Base-by-base conservation (phyloP, 2,113 vertebrate genomes). In the Proteles cristata region DNA sequence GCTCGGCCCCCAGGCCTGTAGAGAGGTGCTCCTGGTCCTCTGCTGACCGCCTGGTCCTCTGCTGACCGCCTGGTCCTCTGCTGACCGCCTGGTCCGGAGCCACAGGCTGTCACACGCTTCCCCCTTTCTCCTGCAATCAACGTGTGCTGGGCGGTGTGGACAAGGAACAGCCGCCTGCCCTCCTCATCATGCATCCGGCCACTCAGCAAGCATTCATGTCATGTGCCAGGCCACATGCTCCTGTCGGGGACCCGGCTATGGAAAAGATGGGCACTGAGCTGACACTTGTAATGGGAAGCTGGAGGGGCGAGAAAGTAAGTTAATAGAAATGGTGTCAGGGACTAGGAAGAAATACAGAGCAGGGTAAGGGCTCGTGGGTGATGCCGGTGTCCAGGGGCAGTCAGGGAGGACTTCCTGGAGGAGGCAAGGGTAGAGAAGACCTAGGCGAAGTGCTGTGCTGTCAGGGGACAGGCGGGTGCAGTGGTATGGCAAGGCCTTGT, bases 401-500 rank as follows among this genome's bases (percentile, higher is more conserved):
- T 35, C 79, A 43, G 21, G 66, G 91, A 79, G 53, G 93, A 39
- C 88, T 95, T 80, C 73, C 19, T 66, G 88, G 35, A 94, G 73
- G 79, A 90, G 79, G 79, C 23, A 39, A 26, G 16, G 26, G 11
- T 12, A 48, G 31, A 0, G 1, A 55, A 23, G 31, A 10, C 17
- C 16, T 53, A n/a, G 63, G 63, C 21, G 25, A 83, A 33, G 8
- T 19, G 7, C 48, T n/a, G 33, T 26, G 28, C n/a, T 25, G 8
- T n/a, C 25, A 90, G 21, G 31, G 11, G 39, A 69, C 21, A 61
- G 86, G 31, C 0, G 0, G 7, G 80, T 11, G 55, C 0, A 5
- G 28, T 69, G 28, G 19, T 39, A 48, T 73, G 91, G 87, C 61
- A 58, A 86, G 33, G 26, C 43, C 15, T 28, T 48, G 43, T 17